Evolutionary conservation across 1,140 invertebrate species (phyloP).

Genomic region (Caligus rogercresseyi): DNA sequence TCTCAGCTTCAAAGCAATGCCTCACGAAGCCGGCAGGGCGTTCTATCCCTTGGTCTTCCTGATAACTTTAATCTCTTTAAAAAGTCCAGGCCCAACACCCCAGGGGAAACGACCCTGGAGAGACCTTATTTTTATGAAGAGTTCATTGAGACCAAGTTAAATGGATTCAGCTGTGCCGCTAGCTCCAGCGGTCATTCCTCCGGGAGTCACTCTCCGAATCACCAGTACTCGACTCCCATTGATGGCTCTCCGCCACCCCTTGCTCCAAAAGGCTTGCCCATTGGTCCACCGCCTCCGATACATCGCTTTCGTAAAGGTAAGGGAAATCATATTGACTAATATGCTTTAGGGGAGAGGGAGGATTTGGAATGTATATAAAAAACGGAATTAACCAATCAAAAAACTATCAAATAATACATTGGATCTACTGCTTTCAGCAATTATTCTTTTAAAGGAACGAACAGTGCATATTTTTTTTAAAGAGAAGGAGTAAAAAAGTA

Average conservation of each 20-base stretch:
- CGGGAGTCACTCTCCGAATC: not conserved
- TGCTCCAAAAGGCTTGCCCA: not conserved
- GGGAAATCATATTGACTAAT: too few species aligned
- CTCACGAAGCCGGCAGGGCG: not conserved
- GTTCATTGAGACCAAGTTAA: not conserved
- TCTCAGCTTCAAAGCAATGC: not conserved
- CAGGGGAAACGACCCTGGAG: not conserved
- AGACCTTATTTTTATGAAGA: not conserved
- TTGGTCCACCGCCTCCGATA: not conserved
- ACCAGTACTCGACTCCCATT: not conserved
- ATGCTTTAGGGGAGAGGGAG: too few species aligned
- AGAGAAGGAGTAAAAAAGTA: too few species aligned
- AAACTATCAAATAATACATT: too few species aligned
- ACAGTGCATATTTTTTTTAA: too few species aligned
- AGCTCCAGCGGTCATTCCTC: not conserved
- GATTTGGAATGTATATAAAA: too few species aligned
- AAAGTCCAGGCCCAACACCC: not conserved
- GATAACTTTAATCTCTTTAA: not conserved
- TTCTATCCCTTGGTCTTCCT: conserved; percentile 9
- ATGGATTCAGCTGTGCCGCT: not conserved
- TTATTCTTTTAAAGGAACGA: too few species aligned
- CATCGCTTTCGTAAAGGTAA: too few species aligned
- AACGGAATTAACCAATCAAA: too few species aligned
- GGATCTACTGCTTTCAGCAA: too few species aligned
- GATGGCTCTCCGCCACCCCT: not conserved